Percentiles rank a stretch among this genome's conserved stretches.
phyloP scores from a whole-genome alignment of 2,797 vertebrate species.

The Falco rusticolus region DNA sequence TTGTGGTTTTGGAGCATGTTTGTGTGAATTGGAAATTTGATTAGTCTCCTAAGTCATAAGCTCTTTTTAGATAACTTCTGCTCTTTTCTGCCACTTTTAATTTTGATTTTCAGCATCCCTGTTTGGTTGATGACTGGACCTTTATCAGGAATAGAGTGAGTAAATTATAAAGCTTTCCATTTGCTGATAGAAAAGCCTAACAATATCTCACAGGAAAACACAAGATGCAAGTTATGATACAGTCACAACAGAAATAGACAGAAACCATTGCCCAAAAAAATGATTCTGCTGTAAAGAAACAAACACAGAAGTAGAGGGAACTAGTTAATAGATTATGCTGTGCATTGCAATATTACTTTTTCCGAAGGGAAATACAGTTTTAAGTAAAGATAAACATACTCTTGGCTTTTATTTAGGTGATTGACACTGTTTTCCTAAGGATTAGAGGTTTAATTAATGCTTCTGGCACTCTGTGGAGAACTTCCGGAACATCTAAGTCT shows the following conservation, averaged over 20 bases:
- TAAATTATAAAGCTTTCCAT: not conserved
- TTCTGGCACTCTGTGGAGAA: not conserved
- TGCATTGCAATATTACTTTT: not conserved
- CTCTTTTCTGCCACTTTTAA: not conserved
- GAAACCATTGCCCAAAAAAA: not conserved
- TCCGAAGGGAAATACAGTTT: not conserved
- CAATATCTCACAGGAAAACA: not conserved
- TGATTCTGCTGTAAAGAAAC: not conserved
- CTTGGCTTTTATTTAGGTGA: not conserved
- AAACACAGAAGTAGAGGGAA: not conserved
- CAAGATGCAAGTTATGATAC: not conserved
- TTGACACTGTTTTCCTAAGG: not conserved
- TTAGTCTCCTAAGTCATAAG: not conserved
- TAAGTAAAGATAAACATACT: not conserved
- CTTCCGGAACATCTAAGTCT: not conserved
- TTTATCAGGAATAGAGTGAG: not conserved
- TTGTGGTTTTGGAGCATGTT: not conserved
- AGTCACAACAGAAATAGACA: not conserved
- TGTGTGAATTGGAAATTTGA: not conserved
- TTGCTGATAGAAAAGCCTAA: not conserved
- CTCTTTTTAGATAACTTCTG: not conserved
- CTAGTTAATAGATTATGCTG: not conserved
- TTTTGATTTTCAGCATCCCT: not conserved
- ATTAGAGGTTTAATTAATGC: not conserved
- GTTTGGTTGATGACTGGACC: not conserved